These are phyloP conservation scores for Muscicapa striata DNA, from an alignment of 2,797 vertebrate species.

Conservation along the genomic window DNA sequence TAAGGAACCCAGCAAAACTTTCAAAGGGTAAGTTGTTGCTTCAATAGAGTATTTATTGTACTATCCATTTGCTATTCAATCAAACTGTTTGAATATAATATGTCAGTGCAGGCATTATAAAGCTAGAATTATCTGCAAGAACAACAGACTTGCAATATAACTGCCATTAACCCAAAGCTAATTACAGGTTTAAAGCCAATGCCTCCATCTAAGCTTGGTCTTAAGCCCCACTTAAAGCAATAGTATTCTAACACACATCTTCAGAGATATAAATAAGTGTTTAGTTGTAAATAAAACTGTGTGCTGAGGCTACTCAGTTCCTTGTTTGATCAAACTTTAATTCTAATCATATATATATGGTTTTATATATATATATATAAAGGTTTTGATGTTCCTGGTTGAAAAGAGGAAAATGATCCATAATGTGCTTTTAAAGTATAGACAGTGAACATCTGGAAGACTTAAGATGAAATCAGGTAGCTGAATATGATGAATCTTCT, in stretches of 20 bases:
- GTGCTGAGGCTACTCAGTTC: not conserved
- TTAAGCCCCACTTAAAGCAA: not conserved
- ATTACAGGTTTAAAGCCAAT: not conserved
- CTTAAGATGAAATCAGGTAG: slow-evolving; percentile 9
- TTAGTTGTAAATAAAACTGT: not conserved
- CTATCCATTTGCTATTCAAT: not conserved
- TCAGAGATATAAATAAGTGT: not conserved
- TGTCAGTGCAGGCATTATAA: not conserved
- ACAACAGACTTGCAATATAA: not conserved
- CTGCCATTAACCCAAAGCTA: not conserved
- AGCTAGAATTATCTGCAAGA: not conserved
- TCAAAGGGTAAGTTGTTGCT: not conserved
- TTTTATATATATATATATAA: not conserved
- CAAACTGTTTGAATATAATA: not conserved
- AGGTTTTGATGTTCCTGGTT: not conserved
- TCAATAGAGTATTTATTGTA: not conserved
- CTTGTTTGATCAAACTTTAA: not conserved
- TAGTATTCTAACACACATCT: not conserved
- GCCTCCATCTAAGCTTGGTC: not conserved
- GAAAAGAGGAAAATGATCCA: slow-evolving; percentile 13
- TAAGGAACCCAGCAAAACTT: not conserved
- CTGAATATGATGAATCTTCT: slow-evolving; percentile 40
- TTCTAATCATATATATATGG: not conserved
- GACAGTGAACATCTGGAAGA: slow-evolving; percentile 47
- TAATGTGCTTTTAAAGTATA: slow-evolving; percentile 36